phyloP scores from a whole-genome alignment of 2,888 invertebrate species.

The Cataglyphis altisquamis region DNA sequence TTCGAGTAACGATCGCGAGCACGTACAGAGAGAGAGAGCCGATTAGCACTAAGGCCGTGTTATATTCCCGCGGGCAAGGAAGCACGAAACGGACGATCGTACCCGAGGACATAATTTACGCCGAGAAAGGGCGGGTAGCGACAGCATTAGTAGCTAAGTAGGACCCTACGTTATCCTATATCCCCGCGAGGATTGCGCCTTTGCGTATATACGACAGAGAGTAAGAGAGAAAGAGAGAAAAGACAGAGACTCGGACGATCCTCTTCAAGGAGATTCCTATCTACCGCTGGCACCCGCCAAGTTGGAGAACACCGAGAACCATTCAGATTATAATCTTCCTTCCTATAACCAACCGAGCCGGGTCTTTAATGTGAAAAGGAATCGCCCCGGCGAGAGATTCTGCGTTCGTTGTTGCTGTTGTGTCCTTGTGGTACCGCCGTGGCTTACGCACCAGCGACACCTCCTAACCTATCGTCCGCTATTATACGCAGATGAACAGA shows the following conservation, averaged over 20 bases:
- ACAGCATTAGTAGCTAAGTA: constrained; percentile 85
- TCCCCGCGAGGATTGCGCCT: constrained; percentile 79
- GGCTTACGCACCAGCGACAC: constrained; percentile 57
- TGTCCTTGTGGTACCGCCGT: constrained; percentile 24
- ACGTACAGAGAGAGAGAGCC: constrained; percentile 71
- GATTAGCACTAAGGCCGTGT: constrained; percentile 75
- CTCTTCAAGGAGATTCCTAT: constrained; percentile 77
- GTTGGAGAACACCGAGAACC: constrained; percentile 76
- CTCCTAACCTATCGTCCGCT: constrained; percentile 21
- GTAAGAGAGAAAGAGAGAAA: not conserved
- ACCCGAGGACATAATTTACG: constrained; percentile 82
- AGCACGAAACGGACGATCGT: constrained; percentile 74
- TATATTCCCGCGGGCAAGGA: constrained; percentile 69
- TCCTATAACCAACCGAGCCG: constrained; percentile 62
- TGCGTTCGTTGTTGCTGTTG: constrained; percentile 56
- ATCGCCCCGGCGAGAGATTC: constrained; percentile 52
- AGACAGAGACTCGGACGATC: constrained; percentile 58
- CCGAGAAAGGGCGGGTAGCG: constrained; percentile 82
- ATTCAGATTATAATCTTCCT: constrained; percentile 80
- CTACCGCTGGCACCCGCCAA: constrained; percentile 79
- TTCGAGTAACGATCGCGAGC: constrained; percentile 63
- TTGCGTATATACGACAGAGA: constrained; percentile 67
- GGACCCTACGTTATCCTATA: constrained; percentile 83
- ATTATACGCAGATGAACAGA: constrained; percentile 31
- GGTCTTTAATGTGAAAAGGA: constrained; percentile 55